These are phyloP conservation scores for Cataglyphis hispanica DNA, from an alignment of 1,140 invertebrate genomes.

Conservation along the genomic window DNA sequence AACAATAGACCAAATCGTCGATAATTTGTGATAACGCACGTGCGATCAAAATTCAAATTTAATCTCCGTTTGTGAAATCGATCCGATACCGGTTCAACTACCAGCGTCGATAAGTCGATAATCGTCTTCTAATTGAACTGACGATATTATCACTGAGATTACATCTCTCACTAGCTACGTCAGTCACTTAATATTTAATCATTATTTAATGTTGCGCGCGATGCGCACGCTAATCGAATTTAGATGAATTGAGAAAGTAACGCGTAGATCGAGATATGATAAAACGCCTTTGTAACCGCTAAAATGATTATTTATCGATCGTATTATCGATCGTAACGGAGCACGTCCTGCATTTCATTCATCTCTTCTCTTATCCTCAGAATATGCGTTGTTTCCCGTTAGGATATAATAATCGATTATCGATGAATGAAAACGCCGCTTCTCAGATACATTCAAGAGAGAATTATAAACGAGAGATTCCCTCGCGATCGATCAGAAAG, in stretches of 20 bases:
- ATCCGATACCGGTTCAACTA: neutral
- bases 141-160: conserved; percentile 40
- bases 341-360: conserved; percentile 22
- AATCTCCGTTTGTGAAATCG: neutral
- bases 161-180: neutral
- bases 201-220: neutral
- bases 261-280: conserved; percentile 23
- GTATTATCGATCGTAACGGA: conserved; percentile 1
- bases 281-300: conserved; percentile 30
- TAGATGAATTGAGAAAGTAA: conserved; percentile 8
- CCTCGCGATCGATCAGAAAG: neutral
- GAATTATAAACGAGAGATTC: conserved; percentile 22
- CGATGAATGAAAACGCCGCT: conserved; percentile 24
- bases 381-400: conserved; percentile 20
- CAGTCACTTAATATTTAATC: neutral
- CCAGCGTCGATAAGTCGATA: conserved; percentile 15
- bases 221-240: conserved; percentile 10
- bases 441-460: neutral
- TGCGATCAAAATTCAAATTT: neutral
- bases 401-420: conserved; percentile 15
- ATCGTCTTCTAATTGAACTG: conserved; percentile 25
- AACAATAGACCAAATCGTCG: neutral
- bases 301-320: conserved; percentile 27
- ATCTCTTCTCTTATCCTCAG: neutral
- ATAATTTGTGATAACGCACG: conserved; percentile 16